Evolutionary conservation across 2,113 vertebrate genomes (phyloP).

Genomic region (Phrynosoma platyrhinos): DNA sequence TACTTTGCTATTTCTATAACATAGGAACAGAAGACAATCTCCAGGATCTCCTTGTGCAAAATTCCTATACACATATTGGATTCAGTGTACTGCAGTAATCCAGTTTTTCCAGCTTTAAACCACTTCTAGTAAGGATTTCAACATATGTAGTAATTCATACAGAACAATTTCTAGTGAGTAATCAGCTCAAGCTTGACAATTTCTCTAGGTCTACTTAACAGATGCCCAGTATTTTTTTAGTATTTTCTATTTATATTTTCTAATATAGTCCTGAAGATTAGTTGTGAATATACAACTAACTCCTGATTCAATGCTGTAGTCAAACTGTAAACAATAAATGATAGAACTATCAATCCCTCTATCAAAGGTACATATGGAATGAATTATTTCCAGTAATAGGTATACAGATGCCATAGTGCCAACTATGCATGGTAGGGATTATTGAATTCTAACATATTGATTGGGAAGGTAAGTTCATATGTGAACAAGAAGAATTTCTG

Average conservation of each 20-base stretch:
- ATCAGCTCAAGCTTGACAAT: not conserved
- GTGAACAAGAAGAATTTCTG: not conserved
- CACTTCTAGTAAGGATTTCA: not conserved
- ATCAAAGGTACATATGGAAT: not conserved
- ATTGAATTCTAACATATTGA: not conserved
- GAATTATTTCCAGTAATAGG: not conserved
- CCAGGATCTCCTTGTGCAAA: not conserved
- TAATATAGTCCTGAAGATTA: not conserved
- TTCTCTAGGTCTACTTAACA: not conserved
- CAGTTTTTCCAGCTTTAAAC: not conserved
- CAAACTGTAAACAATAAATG: not conserved
- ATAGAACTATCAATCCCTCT: not conserved
- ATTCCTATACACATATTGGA: not conserved
- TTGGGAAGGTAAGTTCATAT: not conserved
- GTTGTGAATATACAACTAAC: not conserved
- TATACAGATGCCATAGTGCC: not conserved
- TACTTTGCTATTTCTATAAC: not conserved
- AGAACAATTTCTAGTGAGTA: not conserved
- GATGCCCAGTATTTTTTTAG: not conserved
- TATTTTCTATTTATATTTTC: not conserved
- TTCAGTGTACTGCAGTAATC: not conserved
- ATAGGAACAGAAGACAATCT: not conserved
- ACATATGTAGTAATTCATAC: not conserved
- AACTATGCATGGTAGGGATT: not conserved
- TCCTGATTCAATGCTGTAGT: not conserved